A percentile compares a stretch with the other conserved stretches of the same genome.
phyloP scores from a whole-genome alignment of 2,113 vertebrate species.

The Cervus canadensis region DNA sequence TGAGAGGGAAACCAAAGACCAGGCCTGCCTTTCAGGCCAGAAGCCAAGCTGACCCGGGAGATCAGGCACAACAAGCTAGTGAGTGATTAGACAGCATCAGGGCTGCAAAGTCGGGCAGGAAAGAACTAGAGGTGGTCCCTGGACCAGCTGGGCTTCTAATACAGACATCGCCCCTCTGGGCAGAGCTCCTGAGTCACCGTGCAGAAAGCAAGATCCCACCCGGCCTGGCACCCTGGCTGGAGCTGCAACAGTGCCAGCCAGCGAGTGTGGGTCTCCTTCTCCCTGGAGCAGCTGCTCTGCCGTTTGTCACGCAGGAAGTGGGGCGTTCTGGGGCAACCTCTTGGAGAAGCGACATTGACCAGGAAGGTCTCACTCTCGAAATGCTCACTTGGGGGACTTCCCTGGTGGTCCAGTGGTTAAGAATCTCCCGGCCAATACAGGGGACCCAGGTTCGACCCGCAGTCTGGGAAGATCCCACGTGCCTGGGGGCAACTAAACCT shows the following conservation, averaged over 20 bases:
- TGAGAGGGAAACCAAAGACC: background rate
- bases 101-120: background rate
- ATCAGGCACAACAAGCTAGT: background rate
- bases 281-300: background rate
- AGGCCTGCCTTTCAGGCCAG: background rate
- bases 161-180: background rate
- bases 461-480: background rate
- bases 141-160: background rate
- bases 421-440: background rate
- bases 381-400: background rate
- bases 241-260: background rate
- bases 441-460: fast-evolving
- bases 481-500: background rate
- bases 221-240: background rate
- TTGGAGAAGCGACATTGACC: background rate
- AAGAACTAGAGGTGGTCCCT: background rate
- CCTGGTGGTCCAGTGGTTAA: background rate
- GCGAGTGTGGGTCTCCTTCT: fast-evolving
- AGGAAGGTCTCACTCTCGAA: background rate
- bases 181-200: background rate
- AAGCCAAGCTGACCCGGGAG: background rate
- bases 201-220: background rate
- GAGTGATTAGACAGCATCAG: background rate
- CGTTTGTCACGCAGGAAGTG: fast-evolving
- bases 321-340: background rate